Evolutionary conservation across 2,113 vertebrate genomes (phyloP), one percentile per base, ranked within the genome.

Genomic region (Oncorhynchus clarkii): DNA sequence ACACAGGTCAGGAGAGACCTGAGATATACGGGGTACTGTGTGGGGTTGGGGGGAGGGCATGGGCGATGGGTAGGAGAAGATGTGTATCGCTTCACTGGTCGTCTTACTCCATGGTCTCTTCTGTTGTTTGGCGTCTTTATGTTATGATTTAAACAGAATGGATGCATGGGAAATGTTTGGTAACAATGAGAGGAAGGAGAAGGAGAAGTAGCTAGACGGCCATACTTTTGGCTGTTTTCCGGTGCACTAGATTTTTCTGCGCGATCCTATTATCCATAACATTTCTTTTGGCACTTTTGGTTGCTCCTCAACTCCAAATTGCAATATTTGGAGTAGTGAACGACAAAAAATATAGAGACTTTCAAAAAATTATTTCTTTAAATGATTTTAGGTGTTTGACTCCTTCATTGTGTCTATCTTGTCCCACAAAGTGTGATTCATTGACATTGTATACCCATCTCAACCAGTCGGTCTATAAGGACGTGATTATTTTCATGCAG

Each of bases 1-100:
- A 92, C 74, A 92, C 93, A 93, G 93, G 93, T 94, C 93, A 94
- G 93, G 91, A 89, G 91, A 93, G 92, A 93, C 81, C 81, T 79
- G 68, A 79, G 82, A 81, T 76, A 67, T 22, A 26, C 6, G 13
- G 5, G 65, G 7, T 22, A n/a, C 65, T 16, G 14, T 80, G 78
- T 81, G 80, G 77, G 80, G 73, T 86, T 87, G 84, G 78, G 78
- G 70, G 82, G 45, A 78, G 86, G 80, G 87, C 80, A 85, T 78
- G 87, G 78, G 82, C 77, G 65, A 2, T 68, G 78, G 73, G 76
- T 69, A 79, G 82, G 74, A 34, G 70, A 78, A 80, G 69, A 78
- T 27, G 73, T 49, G 78, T 78, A 73, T 70, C 48, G 57, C 31
- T 81, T 88, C 89, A 88, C 89, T 74, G n/a, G 60, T 89, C 85